Conservation (phyloP, 2,113 vertebrate genomes). For the Telmatochromis brachygnathus region DNA sequence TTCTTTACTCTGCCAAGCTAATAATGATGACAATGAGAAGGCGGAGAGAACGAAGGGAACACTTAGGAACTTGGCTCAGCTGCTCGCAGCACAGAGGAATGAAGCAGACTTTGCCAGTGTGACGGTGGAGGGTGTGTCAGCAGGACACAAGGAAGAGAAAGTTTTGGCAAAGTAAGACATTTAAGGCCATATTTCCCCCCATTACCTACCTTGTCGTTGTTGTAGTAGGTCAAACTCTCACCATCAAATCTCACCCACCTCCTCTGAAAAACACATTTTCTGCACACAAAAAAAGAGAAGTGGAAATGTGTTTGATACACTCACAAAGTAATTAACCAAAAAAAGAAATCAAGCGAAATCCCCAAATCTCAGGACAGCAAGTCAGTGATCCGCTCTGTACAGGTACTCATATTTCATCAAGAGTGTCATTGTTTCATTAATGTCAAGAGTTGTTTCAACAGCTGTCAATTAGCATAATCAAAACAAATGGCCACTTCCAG, state of each 20-base stretch:
- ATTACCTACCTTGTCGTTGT: conserved; percentile 85
- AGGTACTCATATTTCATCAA: conserved; percentile 40
- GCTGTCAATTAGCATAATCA: conserved; percentile 53
- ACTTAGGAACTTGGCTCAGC: not conserved
- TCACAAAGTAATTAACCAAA: not conserved
- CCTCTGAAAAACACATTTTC: conserved; percentile 88
- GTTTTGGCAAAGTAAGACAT: not conserved
- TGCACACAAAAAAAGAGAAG: conserved; percentile 37
- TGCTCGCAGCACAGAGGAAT: not conserved
- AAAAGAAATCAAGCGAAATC: not conserved
- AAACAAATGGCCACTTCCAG: conserved; percentile 48
- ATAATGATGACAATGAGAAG: conserved; percentile 29
- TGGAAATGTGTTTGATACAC: not conserved
- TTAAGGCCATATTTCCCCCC: not conserved
- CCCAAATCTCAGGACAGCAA: not conserved
- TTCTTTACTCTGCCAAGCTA: conserved; percentile 34
- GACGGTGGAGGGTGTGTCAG: not conserved
- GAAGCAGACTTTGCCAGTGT: not conserved
- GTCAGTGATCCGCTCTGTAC: not conserved
- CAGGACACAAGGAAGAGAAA: not conserved
- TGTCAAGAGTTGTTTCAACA: conserved; percentile 46
- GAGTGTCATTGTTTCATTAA: conserved; percentile 42
- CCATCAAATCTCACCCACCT: conserved; percentile 93
- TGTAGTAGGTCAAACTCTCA: conserved; percentile 85
- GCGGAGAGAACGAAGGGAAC: not conserved